Conservation (phyloP, 2,888 invertebrate genomes). For the Gasteruption jaculator region DNA sequence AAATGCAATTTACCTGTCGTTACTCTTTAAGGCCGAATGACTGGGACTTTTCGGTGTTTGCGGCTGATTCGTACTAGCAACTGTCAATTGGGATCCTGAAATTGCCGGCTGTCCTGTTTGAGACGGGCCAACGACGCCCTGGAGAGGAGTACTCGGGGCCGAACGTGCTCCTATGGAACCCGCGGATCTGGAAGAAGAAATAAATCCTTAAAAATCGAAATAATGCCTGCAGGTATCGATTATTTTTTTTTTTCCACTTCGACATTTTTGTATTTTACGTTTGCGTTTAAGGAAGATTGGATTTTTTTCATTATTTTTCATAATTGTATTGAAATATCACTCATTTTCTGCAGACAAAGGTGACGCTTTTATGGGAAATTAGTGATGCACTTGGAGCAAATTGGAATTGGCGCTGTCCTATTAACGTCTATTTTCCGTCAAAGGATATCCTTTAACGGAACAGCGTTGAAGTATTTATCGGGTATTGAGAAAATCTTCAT, state of each 20-base stretch:
- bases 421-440: too few species aligned
- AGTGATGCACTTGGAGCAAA: too few species aligned
- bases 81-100: slow-evolving; percentile 37
- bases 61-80: slow-evolving; percentile 33
- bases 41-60: slow-evolving; percentile 50
- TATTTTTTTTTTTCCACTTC: not conserved
- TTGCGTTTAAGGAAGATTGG: too few species aligned
- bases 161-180: slow-evolving; percentile 63
- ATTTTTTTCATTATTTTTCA: too few species aligned
- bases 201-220: slow-evolving; percentile 8
- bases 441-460: too few species aligned
- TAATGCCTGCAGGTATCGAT: not conserved
- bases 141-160: slow-evolving; percentile 67
- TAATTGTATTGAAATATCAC: too few species aligned
- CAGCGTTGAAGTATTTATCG: too few species aligned
- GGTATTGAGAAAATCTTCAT: too few species aligned
- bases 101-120: slow-evolving; percentile 32
- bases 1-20: slow-evolving; percentile 43
- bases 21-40: slow-evolving; percentile 40
- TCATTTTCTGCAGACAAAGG: too few species aligned
- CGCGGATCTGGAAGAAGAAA: slow-evolving; percentile 53
- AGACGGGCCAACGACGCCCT: slow-evolving; percentile 42
- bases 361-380: too few species aligned
- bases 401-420: too few species aligned
- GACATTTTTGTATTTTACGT: not conserved